Evolutionary conservation across 2,888 invertebrate species (phyloP).

Genomic region (Serrognathus titanus): DNA sequence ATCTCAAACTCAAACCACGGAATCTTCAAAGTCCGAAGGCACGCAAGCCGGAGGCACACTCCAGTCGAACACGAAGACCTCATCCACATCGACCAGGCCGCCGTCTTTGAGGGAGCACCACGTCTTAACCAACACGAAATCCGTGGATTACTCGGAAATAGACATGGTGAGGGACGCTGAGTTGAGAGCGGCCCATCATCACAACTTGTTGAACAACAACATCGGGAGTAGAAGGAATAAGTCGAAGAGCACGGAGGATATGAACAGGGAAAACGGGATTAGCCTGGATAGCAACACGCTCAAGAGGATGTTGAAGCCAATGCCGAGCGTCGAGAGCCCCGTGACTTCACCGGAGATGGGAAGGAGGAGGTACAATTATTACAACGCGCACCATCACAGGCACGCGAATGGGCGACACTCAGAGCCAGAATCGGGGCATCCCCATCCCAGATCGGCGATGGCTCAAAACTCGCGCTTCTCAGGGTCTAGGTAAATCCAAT

Average conservation of each 20-base stretch:
- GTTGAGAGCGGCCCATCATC: conserved; percentile 60
- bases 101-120: conserved; percentile 50
- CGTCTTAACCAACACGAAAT: conserved; percentile 53
- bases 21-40: conserved; percentile 71
- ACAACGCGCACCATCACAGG: conserved; percentile 63
- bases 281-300: conserved; percentile 78
- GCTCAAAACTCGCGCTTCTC: conserved; percentile 65
- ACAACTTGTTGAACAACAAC: conserved; percentile 68
- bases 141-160: conserved; percentile 65
- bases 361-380: conserved; percentile 70
- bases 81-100: conserved; percentile 58
- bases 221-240: conserved; percentile 62
- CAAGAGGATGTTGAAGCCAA: conserved; percentile 91
- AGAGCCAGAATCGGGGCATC: conserved; percentile 53
- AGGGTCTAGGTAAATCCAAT: conserved; percentile 54
- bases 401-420: conserved; percentile 51
- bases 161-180: conserved; percentile 72
- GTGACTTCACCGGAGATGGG: conserved; percentile 91
- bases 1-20: conserved; percentile 47
- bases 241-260: conserved; percentile 89
- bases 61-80: conserved; percentile 52
- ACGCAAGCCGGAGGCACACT: conserved; percentile 79
- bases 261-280: conserved; percentile 54
- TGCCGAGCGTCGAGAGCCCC: conserved; percentile 86
- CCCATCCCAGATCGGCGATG: conserved; percentile 55